Evolutionary conservation across 2,113 vertebrate genomes (phyloP), one percentile per base, ranked within the genome.

Genomic region (Blennius ocellaris): DNA sequence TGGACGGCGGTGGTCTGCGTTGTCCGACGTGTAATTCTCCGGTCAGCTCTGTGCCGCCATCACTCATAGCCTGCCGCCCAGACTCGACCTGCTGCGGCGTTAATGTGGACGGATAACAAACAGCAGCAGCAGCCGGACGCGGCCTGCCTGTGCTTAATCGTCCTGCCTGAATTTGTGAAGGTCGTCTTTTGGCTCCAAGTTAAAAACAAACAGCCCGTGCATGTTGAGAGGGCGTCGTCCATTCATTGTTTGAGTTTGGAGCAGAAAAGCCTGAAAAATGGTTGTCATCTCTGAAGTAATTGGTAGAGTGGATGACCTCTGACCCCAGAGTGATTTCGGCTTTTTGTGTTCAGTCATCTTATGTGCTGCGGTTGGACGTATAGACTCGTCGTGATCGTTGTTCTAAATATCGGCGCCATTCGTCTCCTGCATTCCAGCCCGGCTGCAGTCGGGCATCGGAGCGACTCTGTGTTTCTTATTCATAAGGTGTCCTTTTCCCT

Each of bases 261-360:
- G 50, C 8, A 3, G 43, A n/a, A 4, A 67, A 75, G 41, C 15
- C 14, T 6, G 7, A 3, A 69, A 84, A 86, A 78, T 7, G 57
- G 52, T 78, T 75, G 45, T 75, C 59, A 80, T 80, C 66, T 43
- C 64, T 71, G 76, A 89, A 90, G 74, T 81, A 67, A 69, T 88
- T 76, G 38, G 58, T 64, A 76, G 61, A 51, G 69, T 6, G 11
- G 39, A 2, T n/a, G 72, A 83, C 82, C 77, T 86, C 0, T 58
- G 63, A 47, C 78, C 75, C 11, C 37, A 0, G 75, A 82, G 66
- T 16, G 44, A 72, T 71, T 70, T 64, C 14, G 44, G 39, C 16
- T 47, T 21, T 81, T 62, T 76, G 65, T 44, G 72, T 61, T 45
- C 78, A 79, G 16, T 17, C 39, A 0, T 8, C 11, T 50, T 39